phyloP scores from a whole-genome alignment of 2,888 invertebrate genomes.

The Hermaeophaga mercurialis region DNA sequence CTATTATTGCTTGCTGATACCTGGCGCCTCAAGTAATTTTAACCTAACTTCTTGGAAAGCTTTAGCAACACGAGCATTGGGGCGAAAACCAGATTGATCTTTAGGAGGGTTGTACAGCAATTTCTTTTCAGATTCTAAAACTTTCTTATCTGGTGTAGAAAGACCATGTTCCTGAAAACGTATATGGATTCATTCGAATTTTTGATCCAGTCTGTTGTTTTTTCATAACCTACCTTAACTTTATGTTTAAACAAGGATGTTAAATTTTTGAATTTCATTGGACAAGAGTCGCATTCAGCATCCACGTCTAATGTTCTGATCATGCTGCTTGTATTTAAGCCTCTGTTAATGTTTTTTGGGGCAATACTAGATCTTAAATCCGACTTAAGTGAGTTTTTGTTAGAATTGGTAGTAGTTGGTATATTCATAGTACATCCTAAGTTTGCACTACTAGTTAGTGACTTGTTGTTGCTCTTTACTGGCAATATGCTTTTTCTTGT shows the following conservation, averaged over 20 bases:
- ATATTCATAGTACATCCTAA: background rate
- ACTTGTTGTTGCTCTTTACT: no score
- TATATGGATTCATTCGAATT: no score
- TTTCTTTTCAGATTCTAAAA: slow-evolving; percentile 35
- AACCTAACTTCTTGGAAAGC: slow-evolving; percentile 33
- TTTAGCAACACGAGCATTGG: slow-evolving; percentile 40
- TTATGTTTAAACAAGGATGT: slow-evolving; percentile 41
- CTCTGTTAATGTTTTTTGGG: background rate
- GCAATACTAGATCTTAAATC: no score
- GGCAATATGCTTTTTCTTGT: background rate
- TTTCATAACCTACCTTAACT: slow-evolving; percentile 37
- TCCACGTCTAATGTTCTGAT: slow-evolving; percentile 21
- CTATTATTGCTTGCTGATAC: background rate
- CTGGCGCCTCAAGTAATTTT: background rate
- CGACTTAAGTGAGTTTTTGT: no score
- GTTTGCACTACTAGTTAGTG: no score
- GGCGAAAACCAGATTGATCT: slow-evolving; percentile 46
- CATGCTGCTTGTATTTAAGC: background rate
- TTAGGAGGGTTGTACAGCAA: slow-evolving; percentile 36
- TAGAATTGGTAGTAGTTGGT: no score
- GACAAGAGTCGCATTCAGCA: slow-evolving; percentile 47
- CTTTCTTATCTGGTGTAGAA: slow-evolving; percentile 47
- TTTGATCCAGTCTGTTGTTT: no score
- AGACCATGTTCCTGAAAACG: slow-evolving; percentile 45
- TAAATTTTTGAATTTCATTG: slow-evolving; percentile 44